Evolutionary conservation across 2,113 vertebrate genomes (phyloP), one percentile per base, ranked within the genome.

Genomic region (Eonycteris spelaea): DNA sequence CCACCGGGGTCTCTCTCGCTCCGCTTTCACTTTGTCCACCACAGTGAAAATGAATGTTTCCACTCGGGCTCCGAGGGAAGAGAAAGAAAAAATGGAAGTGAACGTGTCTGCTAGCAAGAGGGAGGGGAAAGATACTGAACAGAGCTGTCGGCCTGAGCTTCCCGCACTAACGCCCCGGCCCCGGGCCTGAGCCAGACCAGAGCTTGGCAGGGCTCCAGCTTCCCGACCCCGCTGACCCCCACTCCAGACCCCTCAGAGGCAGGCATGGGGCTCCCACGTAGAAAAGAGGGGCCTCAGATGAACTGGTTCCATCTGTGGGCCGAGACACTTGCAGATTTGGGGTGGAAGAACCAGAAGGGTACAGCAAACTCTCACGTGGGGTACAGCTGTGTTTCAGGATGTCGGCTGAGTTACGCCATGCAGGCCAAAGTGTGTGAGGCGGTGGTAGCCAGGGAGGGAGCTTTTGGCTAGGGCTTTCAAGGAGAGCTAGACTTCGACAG

Each of bases 21-120:
- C 93, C 1, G 9, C 83, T 96, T 96, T 97, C 95, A 86, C 51
- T 96, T 43, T 74, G 90, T 91, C 89, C 61, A 88, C 82, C 38
- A 28, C 92, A 78, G 90, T 83, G 80, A 94, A 94, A 89, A 90
- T 63, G 57, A 93, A 74, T 61, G 57, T 95, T 96, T 95, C 86
- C 15, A 5, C 80, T 95, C 80, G 74, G 89, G 91, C 91, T 84
- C 35, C 67, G 78, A 95, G 78, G 74, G 92, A 86, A 51, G 59
- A 74, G 48, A 95, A 87, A 92, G 83, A 70, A 84, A 93, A 95
- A 90, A 53, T 63, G 91, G 82, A 96, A 84, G 85, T 71, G 65
- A 83, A 67, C 68, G 77, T 63, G 78, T 93, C 83, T 74, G 26
- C 90, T 71, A 93, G 70, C 53, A 75, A 74, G 77, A 68, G 40